These are phyloP conservation scores for Ectropis grisescens DNA, from an alignment of 1,140 invertebrate genomes.

Conservation along the genomic window DNA sequence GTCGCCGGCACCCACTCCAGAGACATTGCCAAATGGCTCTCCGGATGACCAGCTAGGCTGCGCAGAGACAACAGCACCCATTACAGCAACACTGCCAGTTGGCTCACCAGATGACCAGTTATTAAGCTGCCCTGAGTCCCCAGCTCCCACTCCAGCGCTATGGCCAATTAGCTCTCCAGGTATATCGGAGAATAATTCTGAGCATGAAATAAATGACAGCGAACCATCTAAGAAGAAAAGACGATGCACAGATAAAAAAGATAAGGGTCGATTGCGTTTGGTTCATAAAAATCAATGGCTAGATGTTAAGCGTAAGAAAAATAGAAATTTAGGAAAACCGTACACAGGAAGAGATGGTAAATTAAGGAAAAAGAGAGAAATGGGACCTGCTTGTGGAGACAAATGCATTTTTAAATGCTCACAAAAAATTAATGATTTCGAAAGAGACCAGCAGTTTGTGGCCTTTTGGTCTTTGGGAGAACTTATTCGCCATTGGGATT, in stretches of 20 bases:
- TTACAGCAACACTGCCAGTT: constrained; percentile 1
- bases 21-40: constrained; percentile 2
- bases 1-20: constrained; percentile 1
- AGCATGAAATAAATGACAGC: constrained; percentile 1
- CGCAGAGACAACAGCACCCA: constrained; percentile 1
- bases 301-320: constrained; percentile 2
- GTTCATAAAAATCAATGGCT: constrained; percentile 2
- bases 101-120: constrained; percentile 1
- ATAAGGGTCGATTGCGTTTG: constrained; percentile 3
- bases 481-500: constrained; percentile 4
- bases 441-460: constrained; percentile 2
- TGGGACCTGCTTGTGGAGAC: constrained; percentile 1
- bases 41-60: constrained; percentile 2
- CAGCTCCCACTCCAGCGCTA: constrained; percentile 1
- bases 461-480: constrained; percentile 6
- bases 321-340: constrained; percentile 3
- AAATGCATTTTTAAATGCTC: constrained; percentile 5
- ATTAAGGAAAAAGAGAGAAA: constrained; percentile 3
- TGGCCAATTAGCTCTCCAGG: constrained; percentile 2
- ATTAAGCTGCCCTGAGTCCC: constrained; percentile 1
- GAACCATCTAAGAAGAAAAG: constrained; percentile 1
- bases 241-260: constrained; percentile 3
- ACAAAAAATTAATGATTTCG: constrained; percentile 1
- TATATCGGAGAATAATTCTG: constrained; percentile 1
- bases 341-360: constrained; percentile 3